These are phyloP conservation scores for Eospalax fontanierii DNA, from an alignment of 2,797 vertebrate genomes.

Conservation along the genomic window DNA sequence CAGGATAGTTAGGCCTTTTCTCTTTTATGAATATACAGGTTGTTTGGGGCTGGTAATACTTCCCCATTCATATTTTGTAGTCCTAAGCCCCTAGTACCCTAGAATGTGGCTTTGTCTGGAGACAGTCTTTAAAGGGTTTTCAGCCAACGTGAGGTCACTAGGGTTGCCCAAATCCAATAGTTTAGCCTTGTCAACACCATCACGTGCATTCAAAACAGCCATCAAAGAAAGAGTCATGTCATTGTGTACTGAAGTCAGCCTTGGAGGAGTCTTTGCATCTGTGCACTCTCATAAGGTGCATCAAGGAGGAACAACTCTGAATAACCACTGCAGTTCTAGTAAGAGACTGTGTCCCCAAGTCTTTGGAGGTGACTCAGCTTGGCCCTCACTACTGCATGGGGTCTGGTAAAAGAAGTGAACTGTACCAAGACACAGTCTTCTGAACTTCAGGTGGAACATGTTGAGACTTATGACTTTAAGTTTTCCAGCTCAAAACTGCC, in stretches of 20 bases:
- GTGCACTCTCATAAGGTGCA: neutral
- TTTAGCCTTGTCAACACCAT: neutral
- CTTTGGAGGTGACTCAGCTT: neutral
- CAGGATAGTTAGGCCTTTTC: neutral
- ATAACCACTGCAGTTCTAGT: rapidly evolving
- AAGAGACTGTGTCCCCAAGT: neutral
- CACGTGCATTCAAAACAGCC: neutral
- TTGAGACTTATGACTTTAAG: neutral
- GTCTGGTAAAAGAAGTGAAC: neutral
- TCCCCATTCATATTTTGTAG: neutral
- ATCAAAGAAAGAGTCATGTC: neutral
- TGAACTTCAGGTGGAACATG: neutral
- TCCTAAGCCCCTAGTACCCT: neutral
- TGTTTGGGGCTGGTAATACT: neutral
- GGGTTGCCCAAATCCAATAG: neutral
- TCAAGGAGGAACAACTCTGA: neutral
- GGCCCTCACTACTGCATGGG: neutral
- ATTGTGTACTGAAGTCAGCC: neutral
- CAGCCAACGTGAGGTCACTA: neutral
- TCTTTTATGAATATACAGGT: neutral
- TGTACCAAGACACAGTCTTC: neutral
- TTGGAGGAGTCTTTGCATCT: neutral
- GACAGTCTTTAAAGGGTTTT: neutral
- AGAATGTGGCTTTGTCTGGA: neutral
- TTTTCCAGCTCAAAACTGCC: neutral